Evolutionary conservation across 2,797 vertebrate species (phyloP).

Genomic region (Sebastes dallii): DNA sequence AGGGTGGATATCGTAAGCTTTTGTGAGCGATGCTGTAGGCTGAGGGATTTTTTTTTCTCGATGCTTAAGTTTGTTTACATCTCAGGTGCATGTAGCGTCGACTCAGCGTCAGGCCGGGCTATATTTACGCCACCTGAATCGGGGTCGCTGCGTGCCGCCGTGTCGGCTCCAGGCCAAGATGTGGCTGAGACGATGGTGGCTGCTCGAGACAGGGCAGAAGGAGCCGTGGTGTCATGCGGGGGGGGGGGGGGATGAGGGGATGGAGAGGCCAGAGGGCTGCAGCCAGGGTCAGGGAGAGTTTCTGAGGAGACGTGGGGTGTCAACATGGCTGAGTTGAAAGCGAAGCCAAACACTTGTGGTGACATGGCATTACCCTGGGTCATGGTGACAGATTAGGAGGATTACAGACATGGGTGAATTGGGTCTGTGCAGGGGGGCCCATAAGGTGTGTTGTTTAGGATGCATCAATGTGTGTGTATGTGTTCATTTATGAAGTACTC

Average conservation of each 20-base stretch:
- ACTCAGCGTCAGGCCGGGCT: slow-evolving; percentile 63
- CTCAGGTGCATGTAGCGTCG: slow-evolving; percentile 64
- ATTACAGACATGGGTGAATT: slow-evolving; percentile 63
- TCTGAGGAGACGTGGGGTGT: slow-evolving; percentile 60
- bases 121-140: slow-evolving; percentile 63
- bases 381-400: slow-evolving; percentile 69
- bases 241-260: background rate
- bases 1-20: slow-evolving; percentile 69
- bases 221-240: slow-evolving; percentile 7
- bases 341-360: slow-evolving; percentile 68
- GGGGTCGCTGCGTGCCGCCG: slow-evolving; percentile 20
- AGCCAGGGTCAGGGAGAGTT: slow-evolving; percentile 51
- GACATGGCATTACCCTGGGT: slow-evolving; percentile 64
- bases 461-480: background rate
- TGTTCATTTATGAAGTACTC: background rate
- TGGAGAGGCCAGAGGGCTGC: slow-evolving; percentile 59
- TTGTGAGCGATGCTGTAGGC: slow-evolving; percentile 74
- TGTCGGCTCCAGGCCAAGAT: slow-evolving; percentile 66
- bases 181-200: slow-evolving; percentile 66
- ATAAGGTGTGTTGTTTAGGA: slow-evolving; percentile 24
- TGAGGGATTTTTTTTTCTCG: slow-evolving; percentile 9
- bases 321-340: slow-evolving; percentile 59
- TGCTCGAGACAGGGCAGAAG: slow-evolving; percentile 62
- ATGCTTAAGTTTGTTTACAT: slow-evolving; percentile 75
- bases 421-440: slow-evolving; percentile 30